These are phyloP conservation scores for Colistium nudipinnis DNA, from an alignment of 2,113 vertebrate species.

Conservation along the genomic window DNA sequence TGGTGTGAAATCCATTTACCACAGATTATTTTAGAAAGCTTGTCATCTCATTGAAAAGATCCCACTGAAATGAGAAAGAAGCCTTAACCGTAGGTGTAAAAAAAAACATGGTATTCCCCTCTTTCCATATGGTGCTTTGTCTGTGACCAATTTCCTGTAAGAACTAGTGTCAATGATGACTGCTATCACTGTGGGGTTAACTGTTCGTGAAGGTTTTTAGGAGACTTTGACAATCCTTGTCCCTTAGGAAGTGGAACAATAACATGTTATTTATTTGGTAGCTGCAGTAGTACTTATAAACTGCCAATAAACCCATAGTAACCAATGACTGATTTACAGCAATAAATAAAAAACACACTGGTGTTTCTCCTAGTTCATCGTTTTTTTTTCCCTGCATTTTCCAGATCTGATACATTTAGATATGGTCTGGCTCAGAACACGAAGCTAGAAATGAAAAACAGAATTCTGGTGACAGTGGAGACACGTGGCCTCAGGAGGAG, in stretches of 20 bases:
- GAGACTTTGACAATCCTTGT: slow-evolving; percentile 16
- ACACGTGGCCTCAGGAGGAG: slow-evolving; percentile 15
- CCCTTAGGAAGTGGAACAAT: slow-evolving; percentile 1
- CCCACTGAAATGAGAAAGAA: slow-evolving; percentile 62
- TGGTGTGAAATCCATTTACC: slow-evolving; percentile 78
- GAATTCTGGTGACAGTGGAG: background rate
- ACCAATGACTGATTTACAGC: slow-evolving; percentile 9
- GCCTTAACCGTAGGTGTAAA: slow-evolving; percentile 28
- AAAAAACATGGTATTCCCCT: slow-evolving; percentile 9
- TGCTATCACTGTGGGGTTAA: slow-evolving; percentile 39
- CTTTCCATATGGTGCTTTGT: slow-evolving; percentile 28
- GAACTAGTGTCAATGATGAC: slow-evolving; percentile 38
- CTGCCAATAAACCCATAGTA: slow-evolving; percentile 1
- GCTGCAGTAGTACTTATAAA: slow-evolving; percentile 5
- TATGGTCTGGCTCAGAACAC: background rate
- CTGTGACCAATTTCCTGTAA: slow-evolving; percentile 12
- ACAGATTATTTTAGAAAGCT: slow-evolving; percentile 70
- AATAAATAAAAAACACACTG: slow-evolving; percentile 5
- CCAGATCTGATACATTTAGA: too few species aligned
- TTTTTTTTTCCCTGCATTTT: background rate
- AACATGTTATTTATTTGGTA: slow-evolving; percentile 22
- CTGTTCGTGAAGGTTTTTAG: slow-evolving; percentile 32
- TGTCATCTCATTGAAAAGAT: slow-evolving; percentile 72
- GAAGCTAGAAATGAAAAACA: background rate
- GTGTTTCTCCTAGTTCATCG: too few species aligned